These are phyloP conservation scores for Gadopsis marmoratus DNA, from an alignment of 2,797 vertebrate species.

Conservation along the genomic window DNA sequence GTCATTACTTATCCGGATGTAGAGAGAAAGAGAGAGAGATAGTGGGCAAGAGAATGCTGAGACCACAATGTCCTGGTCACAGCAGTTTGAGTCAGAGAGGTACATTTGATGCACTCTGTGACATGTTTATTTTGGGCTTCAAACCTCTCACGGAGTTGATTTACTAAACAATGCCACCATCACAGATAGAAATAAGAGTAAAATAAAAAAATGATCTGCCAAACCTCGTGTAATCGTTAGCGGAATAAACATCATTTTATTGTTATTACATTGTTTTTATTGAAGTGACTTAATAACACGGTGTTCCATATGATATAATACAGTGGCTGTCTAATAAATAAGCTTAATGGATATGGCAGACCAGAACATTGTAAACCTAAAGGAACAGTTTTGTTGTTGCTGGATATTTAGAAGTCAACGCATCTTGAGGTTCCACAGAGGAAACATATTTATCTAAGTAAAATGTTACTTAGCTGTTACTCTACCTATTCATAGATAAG, in stretches of 20 bases:
- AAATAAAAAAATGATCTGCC: neutral
- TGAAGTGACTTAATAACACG: neutral
- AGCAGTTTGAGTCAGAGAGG: conserved; percentile 11
- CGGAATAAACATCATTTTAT: neutral
- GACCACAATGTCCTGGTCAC: conserved; percentile 28
- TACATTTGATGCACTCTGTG: neutral
- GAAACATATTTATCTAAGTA: neutral
- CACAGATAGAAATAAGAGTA: neutral
- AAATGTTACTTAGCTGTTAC: neutral
- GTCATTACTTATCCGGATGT: neutral
- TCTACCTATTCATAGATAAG: too few relatives aligned
- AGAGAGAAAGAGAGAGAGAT: neutral
- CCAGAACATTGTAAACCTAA: neutral
- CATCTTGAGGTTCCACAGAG: neutral
- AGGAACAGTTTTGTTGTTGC: neutral
- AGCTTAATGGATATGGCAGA: neutral
- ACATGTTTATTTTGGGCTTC: conserved; percentile 23
- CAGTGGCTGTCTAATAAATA: neutral
- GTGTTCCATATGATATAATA: neutral
- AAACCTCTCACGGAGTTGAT: neutral
- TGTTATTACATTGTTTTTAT: neutral
- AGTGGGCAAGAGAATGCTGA: conserved; percentile 10
- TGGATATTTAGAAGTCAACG: neutral
- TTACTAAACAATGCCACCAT: neutral
- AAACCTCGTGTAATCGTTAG: neutral